Evolutionary conservation across 2,113 vertebrate genomes (phyloP).

Genomic region (Pygoscelis adeliae): DNA sequence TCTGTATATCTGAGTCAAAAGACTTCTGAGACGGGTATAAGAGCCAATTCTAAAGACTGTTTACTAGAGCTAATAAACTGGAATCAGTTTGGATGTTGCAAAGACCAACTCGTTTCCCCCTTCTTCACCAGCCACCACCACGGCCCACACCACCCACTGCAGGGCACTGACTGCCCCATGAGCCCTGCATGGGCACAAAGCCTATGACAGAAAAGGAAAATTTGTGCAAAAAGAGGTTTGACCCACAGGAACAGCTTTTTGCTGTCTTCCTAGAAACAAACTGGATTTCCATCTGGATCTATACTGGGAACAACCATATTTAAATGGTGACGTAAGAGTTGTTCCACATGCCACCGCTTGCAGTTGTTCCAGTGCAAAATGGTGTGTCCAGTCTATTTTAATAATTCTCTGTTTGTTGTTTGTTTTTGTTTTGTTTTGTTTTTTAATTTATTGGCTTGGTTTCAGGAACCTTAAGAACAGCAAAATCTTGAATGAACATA

Average conservation of each 20-base stretch:
- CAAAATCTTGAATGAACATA: not conserved
- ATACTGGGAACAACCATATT: not conserved
- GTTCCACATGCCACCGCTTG: not conserved
- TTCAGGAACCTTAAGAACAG: not conserved
- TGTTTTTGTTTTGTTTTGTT: not conserved
- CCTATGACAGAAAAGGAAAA: not conserved
- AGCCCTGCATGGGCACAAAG: rapidly evolving
- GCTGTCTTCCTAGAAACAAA: not conserved
- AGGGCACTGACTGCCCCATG: not conserved
- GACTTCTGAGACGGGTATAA: not conserved
- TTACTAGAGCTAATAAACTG: not conserved
- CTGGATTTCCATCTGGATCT: not conserved
- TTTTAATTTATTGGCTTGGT: not conserved
- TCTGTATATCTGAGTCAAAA: not conserved
- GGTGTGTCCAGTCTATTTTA: not conserved
- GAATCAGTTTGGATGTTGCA: not conserved
- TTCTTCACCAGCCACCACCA: not conserved
- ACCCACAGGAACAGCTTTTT: not conserved
- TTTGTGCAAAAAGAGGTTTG: not conserved
- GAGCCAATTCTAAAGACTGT: not conserved
- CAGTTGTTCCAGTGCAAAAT: not conserved
- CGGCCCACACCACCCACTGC: not conserved
- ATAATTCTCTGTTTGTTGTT: not conserved
- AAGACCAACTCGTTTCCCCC: not conserved
- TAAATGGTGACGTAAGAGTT: not conserved